These are phyloP conservation scores for Pangasianodon gigas DNA, from an alignment of 2,113 vertebrate species.

Conservation along the genomic window DNA sequence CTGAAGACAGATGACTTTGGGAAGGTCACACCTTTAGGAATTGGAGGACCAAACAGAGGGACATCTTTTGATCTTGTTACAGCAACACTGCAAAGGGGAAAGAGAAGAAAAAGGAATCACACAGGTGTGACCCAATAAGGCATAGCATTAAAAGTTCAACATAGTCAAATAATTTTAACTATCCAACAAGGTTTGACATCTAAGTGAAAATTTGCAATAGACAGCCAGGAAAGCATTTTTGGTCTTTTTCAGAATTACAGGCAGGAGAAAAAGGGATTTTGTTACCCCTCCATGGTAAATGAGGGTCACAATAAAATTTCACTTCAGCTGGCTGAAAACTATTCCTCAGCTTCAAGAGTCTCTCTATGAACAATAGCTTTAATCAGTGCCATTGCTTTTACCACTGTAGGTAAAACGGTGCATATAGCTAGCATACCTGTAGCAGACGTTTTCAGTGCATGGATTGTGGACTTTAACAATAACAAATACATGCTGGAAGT, in stretches of 20 bases:
- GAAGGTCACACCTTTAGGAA: conserved; percentile 96
- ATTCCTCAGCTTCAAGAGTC: neutral
- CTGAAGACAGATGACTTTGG: conserved; percentile 96
- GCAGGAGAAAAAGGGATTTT: neutral
- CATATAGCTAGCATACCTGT: conserved; percentile 77
- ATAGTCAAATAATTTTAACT: neutral
- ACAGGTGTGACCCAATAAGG: neutral
- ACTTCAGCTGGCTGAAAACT: neutral
- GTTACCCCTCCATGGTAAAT: neutral
- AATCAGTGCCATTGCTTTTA: neutral
- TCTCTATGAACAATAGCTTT: neutral
- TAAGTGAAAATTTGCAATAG: neutral
- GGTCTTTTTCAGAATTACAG: neutral
- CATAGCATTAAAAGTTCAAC: neutral
- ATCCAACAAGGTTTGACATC: neutral
- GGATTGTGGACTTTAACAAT: conserved; percentile 95
- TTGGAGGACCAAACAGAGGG: conserved; percentile 91
- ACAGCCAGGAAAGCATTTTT: neutral
- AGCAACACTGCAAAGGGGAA: conserved; percentile 80
- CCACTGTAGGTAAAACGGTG: neutral
- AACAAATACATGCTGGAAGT: conserved; percentile 98
- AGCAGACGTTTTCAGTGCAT: conserved; percentile 95
- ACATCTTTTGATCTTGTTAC: conserved; percentile 97
- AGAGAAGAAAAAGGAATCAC: neutral
- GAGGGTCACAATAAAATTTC: neutral